Conservation (phyloP, 2,797 vertebrate genomes). For the Miichthys miiuy region DNA sequence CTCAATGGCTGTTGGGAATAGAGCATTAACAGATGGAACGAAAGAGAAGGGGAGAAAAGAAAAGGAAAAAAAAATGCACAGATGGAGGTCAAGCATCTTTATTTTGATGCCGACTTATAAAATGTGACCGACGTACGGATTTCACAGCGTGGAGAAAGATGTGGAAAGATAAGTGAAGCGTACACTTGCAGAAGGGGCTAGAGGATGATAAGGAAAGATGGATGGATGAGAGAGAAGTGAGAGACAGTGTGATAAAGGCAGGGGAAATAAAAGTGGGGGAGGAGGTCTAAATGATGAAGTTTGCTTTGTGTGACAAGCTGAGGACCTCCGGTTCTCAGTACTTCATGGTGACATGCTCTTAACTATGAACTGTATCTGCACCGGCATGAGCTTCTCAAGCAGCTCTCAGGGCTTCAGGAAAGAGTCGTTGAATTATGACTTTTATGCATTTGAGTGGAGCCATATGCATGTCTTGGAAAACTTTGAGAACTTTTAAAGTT, state of each 20-base stretch:
- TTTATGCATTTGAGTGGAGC: conserved; percentile 41
- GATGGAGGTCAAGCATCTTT: conserved; percentile 56
- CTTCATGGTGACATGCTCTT: conserved; percentile 34
- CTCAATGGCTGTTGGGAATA: conserved; percentile 51
- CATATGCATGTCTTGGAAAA: conserved; percentile 53
- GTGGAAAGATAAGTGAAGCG: conserved; percentile 44
- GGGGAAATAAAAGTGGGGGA: not conserved
- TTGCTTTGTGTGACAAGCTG: conserved; percentile 50
- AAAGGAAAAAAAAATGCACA: not conserved
- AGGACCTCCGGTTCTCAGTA: conserved; percentile 16
- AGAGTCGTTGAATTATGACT: conserved; percentile 74
- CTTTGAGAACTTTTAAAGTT: conserved; percentile 58
- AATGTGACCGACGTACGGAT: conserved; percentile 34
- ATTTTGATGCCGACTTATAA: conserved; percentile 40
- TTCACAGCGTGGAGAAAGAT: conserved; percentile 19
- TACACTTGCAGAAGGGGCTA: conserved; percentile 9
- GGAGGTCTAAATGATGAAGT: conserved; percentile 46
- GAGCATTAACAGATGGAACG: conserved; percentile 41
- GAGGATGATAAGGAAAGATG: conserved; percentile 52
- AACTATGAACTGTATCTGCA: conserved; percentile 32
- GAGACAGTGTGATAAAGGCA: conserved; percentile 27
- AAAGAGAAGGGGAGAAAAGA: not conserved
- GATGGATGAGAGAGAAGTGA: conserved; percentile 45
- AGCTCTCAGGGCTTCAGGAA: conserved; percentile 20
- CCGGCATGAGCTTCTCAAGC: conserved; percentile 28